A percentile compares a stretch with the other conserved stretches of the same genome.
These are phyloP conservation scores for Limosa lapponica DNA, from an alignment of 2,797 vertebrate genomes.

Conservation along the genomic window DNA sequence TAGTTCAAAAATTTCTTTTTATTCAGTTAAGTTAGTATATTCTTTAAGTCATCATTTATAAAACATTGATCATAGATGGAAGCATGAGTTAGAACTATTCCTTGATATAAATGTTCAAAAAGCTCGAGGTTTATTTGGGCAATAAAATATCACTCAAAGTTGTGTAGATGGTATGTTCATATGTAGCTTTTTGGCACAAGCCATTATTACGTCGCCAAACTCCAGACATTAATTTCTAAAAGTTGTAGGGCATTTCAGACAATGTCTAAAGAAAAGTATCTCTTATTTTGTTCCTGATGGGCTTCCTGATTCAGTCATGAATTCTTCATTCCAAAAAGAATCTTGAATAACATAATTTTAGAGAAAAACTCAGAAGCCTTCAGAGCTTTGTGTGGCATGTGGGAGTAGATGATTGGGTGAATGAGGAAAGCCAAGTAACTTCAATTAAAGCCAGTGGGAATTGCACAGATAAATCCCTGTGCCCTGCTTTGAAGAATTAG, in stretches of 20 bases:
- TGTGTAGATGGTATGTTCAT: background rate
- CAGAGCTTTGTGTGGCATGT: background rate
- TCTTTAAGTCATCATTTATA: background rate
- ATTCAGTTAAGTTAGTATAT: background rate
- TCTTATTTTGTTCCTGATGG: background rate
- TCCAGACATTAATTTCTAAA: background rate
- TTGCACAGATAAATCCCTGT: background rate
- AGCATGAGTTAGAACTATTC: background rate
- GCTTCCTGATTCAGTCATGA: background rate
- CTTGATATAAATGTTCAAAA: background rate
- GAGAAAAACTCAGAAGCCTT: background rate
- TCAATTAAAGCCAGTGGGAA: slow-evolving; percentile 14
- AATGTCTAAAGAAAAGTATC: background rate
- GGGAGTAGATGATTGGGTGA: background rate
- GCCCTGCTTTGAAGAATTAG: slow-evolving; percentile 31
- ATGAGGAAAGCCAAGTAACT: background rate
- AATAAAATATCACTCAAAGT: background rate
- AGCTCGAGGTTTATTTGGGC: background rate
- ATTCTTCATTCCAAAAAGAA: background rate
- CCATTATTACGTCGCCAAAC: background rate
- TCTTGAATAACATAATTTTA: background rate
- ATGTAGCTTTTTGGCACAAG: background rate
- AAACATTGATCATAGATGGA: background rate
- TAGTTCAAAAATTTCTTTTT: background rate
- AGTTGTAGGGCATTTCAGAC: background rate